Conservation (phyloP, 2,113 vertebrate species). For the Menidia beryllina region DNA sequence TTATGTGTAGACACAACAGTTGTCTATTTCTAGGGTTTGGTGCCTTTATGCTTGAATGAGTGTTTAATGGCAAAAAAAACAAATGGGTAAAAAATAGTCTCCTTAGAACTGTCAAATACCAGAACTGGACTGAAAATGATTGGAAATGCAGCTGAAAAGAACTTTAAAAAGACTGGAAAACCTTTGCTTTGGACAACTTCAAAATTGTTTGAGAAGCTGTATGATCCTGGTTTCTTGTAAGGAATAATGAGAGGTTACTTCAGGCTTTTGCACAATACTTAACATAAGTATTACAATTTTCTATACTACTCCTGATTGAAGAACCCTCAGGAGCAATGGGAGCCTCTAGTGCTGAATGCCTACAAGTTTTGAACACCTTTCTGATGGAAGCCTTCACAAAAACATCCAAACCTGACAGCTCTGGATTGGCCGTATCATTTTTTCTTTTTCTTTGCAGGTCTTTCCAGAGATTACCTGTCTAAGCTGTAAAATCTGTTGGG, state of each 20-base stretch:
- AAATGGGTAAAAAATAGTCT: too few relatives aligned
- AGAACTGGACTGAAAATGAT: background rate
- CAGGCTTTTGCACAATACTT: too few relatives aligned
- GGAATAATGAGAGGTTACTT: too few relatives aligned
- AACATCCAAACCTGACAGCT: too few relatives aligned
- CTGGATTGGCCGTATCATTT: too few relatives aligned
- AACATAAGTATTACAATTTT: background rate
- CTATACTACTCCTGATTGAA: background rate
- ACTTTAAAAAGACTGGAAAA: background rate
- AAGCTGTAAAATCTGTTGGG: background rate
- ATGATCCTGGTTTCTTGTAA: too few relatives aligned
- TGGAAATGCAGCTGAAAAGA: background rate
- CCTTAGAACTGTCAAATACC: too few relatives aligned
- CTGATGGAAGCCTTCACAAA: too few relatives aligned
- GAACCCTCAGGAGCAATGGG: background rate
- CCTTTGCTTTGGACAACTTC: too few relatives aligned
- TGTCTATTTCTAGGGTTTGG: background rate
- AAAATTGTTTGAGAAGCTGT: too few relatives aligned
- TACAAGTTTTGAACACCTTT: background rate
- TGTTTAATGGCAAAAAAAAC: too few relatives aligned
- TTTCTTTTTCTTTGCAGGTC: background rate
- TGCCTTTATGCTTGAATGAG: too few relatives aligned
- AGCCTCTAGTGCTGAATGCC: background rate
- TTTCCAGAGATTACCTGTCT: background rate
- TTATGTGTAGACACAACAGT: background rate